These are phyloP conservation scores for Trichogramma evanescens DNA, from an alignment of 2,888 invertebrate genomes.

Conservation along the genomic window DNA sequence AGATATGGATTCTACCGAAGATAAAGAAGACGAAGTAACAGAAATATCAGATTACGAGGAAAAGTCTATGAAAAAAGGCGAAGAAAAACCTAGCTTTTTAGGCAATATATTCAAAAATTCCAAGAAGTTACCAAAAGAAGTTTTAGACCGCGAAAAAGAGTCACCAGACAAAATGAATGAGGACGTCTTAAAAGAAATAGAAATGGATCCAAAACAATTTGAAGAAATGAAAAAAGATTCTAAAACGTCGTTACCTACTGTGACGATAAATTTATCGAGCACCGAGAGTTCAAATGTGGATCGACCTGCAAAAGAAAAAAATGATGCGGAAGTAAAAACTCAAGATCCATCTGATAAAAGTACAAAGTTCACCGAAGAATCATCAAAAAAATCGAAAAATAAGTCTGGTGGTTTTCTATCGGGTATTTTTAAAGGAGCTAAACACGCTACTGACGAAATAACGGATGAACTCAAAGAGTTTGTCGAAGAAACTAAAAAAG, in stretches of 20 bases:
- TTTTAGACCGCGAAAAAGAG: too few species aligned
- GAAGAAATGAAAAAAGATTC: neutral
- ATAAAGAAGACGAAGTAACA: too few species aligned
- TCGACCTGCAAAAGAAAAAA: neutral
- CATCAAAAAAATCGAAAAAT: constrained; percentile 22
- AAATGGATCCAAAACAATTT: neutral
- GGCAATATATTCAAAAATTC: too few species aligned
- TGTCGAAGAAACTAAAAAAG: constrained; percentile 3
- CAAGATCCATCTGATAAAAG: constrained; percentile 16
- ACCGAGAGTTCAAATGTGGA: neutral
- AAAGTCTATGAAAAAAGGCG: too few species aligned
- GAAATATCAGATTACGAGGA: too few species aligned
- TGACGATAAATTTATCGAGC: neutral
- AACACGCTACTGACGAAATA: constrained; percentile 26
- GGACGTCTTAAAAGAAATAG: neutral
- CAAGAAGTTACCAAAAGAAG: too few species aligned
- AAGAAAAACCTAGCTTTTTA: too few species aligned
- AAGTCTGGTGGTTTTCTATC: constrained; percentile 25
- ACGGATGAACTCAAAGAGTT: constrained; percentile 28
- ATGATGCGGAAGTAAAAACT: neutral
- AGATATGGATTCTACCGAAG: too few species aligned
- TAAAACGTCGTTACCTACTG: neutral
- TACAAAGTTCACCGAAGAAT: constrained; percentile 24
- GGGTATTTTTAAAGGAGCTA: constrained; percentile 28
- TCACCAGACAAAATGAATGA: too few species aligned